Conservation (phyloP, 2,113 vertebrate genomes). For the Leucopsar rothschildi region DNA sequence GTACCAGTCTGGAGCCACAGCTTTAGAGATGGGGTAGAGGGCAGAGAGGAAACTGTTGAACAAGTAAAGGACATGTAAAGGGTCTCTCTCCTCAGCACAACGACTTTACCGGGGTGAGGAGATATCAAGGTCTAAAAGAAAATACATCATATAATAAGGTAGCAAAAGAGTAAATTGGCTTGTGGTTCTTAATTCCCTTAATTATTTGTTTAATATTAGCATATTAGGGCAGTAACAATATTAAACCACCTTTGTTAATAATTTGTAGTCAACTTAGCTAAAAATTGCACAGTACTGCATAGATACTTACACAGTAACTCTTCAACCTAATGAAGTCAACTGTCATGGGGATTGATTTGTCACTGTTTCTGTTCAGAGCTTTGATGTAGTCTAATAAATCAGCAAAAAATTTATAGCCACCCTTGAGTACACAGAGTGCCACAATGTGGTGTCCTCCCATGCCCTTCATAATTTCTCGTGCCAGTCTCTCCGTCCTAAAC, state of each 20-base stretch:
- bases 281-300: background rate
- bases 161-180: background rate
- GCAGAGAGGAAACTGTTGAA: background rate
- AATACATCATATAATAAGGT: background rate
- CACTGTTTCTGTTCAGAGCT: slow-evolving; percentile 96
- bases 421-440: slow-evolving; percentile 96
- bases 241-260: background rate
- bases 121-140: background rate
- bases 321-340: slow-evolving; percentile 99
- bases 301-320: slow-evolving; percentile 94
- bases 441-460: slow-evolving; percentile 98
- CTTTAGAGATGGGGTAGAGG: background rate
- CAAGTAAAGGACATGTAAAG: background rate
- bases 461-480: slow-evolving; percentile 94
- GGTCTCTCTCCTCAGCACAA: background rate
- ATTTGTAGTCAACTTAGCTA: background rate
- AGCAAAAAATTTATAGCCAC: slow-evolving; percentile 98
- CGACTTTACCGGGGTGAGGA: background rate
- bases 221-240: background rate
- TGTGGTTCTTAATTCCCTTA: background rate
- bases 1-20: background rate
- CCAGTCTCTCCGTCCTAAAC: slow-evolving; percentile 91
- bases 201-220: background rate
- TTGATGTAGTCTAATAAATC: slow-evolving; percentile 98
- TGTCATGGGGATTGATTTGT: slow-evolving; percentile 97